phyloP scores from a whole-genome alignment of 2,797 vertebrate genomes.

The Apogon hyalosoma region DNA sequence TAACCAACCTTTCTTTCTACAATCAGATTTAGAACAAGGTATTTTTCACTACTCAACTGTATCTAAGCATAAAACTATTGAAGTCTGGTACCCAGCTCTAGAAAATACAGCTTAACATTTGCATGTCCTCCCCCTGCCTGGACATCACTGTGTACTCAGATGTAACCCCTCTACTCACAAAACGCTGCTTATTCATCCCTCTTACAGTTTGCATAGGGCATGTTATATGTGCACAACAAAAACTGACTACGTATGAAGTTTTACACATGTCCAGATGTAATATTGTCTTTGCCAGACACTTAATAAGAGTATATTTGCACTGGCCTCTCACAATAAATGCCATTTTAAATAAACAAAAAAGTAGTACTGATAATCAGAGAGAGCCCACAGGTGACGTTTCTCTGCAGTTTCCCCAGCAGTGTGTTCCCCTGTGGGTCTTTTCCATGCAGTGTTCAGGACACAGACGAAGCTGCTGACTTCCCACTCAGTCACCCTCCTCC shows the following conservation, averaged over 20 bases:
- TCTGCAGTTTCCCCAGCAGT: constrained; percentile 34
- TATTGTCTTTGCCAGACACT: constrained; percentile 61
- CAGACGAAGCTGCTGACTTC: constrained; percentile 62
- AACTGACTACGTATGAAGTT: constrained; percentile 58
- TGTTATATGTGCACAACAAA: constrained; percentile 75
- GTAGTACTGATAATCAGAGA: constrained; percentile 52
- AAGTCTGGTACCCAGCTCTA: too few species aligned
- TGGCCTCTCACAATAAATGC: constrained; percentile 69
- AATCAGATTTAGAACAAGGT: too few species aligned
- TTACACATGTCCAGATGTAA: constrained; percentile 70
- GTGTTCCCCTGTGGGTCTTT: constrained; percentile 50
- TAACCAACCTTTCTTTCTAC: too few species aligned
- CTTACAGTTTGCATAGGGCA: constrained; percentile 81
- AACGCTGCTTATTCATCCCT: constrained; percentile 57
- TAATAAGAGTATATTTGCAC: constrained; percentile 69
- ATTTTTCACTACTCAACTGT: too few species aligned
- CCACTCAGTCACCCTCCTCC: constrained; percentile 55
- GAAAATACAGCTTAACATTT: constrained; percentile 42
- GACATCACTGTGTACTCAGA: constrained; percentile 46
- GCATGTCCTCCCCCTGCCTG: constrained; percentile 42
- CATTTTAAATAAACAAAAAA: constrained; percentile 67
- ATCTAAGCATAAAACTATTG: too few species aligned
- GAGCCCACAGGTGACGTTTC: constrained; percentile 34
- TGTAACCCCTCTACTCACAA: constrained; percentile 23
- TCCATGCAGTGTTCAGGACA: constrained; percentile 76